Percentiles rank a stretch among this genome's conserved stretches.
Evolutionary conservation across 2,888 invertebrate species (phyloP).

Genomic region (Ischnura elegans): DNA sequence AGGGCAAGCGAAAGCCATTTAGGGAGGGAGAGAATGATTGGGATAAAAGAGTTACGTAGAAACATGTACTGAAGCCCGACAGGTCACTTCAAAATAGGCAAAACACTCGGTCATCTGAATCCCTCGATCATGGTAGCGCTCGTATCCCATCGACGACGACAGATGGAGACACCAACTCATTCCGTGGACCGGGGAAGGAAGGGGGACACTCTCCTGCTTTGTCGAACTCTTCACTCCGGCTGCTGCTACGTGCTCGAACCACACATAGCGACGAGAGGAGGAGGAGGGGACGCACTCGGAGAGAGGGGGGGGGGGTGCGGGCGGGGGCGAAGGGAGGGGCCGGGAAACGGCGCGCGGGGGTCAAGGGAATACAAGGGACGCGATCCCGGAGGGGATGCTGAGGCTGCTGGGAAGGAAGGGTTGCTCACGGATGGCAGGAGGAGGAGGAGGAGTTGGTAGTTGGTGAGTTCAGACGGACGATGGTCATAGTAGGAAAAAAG

Average conservation of each 20-base stretch:
- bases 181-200: background rate
- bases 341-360: background rate
- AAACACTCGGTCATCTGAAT: background rate
- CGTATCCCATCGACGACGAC: background rate
- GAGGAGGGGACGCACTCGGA: too few species aligned
- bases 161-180: constrained; percentile 27
- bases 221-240: constrained; percentile 19
- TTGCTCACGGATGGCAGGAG: constrained; percentile 4
- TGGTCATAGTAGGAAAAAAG: constrained; percentile 63
- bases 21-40: too few species aligned
- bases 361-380: constrained; percentile 61
- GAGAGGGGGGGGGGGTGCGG: background rate
- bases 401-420: background rate
- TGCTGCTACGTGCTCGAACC: background rate
- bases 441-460: constrained; percentile 1
- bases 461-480: constrained; percentile 53
- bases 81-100: too few species aligned
- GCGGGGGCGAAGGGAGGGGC: background rate
- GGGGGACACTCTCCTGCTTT: background rate
- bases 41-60: too few species aligned
- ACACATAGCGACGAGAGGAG: background rate
- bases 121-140: background rate
- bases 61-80: too few species aligned
- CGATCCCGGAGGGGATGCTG: constrained; percentile 42
- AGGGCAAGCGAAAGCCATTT: too few species aligned